Evolutionary conservation across 2,888 invertebrate genomes (phyloP), one percentile per base, ranked within the genome.

Genomic region (Hecatera dysodea): DNA sequence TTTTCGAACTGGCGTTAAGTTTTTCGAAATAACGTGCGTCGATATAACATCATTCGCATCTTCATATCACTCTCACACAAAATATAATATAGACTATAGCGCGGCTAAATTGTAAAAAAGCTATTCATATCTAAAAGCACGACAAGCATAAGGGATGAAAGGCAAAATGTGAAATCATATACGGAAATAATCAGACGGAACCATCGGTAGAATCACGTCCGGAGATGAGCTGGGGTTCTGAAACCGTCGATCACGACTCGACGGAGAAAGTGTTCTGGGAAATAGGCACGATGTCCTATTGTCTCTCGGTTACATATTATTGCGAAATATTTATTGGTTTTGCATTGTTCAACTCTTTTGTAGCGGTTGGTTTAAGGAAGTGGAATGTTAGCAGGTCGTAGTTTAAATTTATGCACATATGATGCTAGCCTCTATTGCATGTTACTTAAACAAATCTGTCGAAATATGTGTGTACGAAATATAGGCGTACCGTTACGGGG

Each of bases 181-280:
- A 63, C 66, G 79, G 77, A 78, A 84, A 83, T 70, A 81, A 85
- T 56, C 48, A 75, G 64, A 80, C 62, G 59, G 67, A 73, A 67
- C 61, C 53, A 86, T 52, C 24, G 19, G 42, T 48, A 48, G 56
- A 56, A 57, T 55, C 72, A 59, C 39, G 62, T 73, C 75, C 70
- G 70, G 66, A 83, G 83, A 84, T 63, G 78, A 67, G 55, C 50
- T 48, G 52, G 44, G 57, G 53, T 36, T 74, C 77, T 78, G 75
- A 83, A 73, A 83, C 86, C 75, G 88, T 90, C 89, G 88, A 90
- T 91, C 91, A 91, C 91, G 90, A 88, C 91, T 90, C 90, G 90
- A 88, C 80, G 83, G 90, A 86, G 91, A 92, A 91, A 92, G 92
- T 78, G 67, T 66, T 63, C 75, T 85, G 85, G 82, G 82, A 86